These are phyloP conservation scores for Andrena bicolor DNA, from an alignment of 2,888 invertebrate genomes.

Conservation along the genomic window DNA sequence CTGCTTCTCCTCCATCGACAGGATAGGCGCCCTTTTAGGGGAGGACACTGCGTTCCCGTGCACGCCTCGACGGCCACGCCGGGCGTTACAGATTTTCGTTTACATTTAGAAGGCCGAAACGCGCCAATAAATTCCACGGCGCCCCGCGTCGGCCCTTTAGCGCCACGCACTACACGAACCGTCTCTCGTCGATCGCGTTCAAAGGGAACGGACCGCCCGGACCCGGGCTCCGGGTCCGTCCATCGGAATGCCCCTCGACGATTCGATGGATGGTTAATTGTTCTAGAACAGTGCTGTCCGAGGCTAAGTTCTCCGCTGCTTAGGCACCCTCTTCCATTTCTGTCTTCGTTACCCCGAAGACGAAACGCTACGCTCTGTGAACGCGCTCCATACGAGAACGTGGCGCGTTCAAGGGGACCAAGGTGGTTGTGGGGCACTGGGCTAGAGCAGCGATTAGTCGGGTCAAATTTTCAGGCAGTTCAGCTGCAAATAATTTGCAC, in stretches of 20 bases:
- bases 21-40: slow-evolving; percentile 76
- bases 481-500: too few species aligned
- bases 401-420: too few species aligned
- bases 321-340: not conserved
- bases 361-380: too few species aligned
- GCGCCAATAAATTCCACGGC: slow-evolving; percentile 76
- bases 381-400: too few species aligned
- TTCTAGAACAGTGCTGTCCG: slow-evolving; percentile 13
- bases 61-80: slow-evolving; percentile 77
- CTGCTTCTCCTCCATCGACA: slow-evolving; percentile 70
- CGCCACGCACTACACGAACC: slow-evolving; percentile 40
- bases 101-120: slow-evolving; percentile 76
- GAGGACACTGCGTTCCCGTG: slow-evolving; percentile 69
- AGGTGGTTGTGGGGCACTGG: too few species aligned
- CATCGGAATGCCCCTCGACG: slow-evolving; percentile 28
- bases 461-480: too few species aligned
- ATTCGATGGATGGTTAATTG: slow-evolving; percentile 52
- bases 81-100: slow-evolving; percentile 80
- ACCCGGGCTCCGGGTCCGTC: not conserved
- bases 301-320: not conserved
- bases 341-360: too few species aligned
- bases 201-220: slow-evolving; percentile 43
- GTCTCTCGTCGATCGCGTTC: slow-evolving; percentile 35
- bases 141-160: slow-evolving; percentile 64
- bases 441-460: too few species aligned